Conservation (phyloP, 2,888 invertebrate species). For the Lepetodrilus schrolli region DNA sequence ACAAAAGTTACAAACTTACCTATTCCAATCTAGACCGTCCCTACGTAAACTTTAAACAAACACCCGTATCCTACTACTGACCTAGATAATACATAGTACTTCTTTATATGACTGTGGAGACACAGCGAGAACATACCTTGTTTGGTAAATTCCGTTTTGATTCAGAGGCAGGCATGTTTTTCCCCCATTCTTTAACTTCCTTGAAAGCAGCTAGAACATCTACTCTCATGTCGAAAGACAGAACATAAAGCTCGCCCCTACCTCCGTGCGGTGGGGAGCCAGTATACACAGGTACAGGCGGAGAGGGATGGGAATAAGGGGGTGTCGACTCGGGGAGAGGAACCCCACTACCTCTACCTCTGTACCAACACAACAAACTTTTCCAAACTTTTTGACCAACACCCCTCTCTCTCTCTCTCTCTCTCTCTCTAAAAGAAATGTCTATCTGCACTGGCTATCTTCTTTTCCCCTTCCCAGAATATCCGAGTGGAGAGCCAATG, state of each 20-base stretch:
- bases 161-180: constrained; percentile 24
- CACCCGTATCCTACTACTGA: too few relatives aligned
- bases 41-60: too few relatives aligned
- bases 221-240: constrained; percentile 26
- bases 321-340: not conserved
- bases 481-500: too few relatives aligned
- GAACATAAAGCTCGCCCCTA: constrained; percentile 8
- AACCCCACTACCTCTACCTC: not conserved
- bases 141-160: constrained; percentile 21
- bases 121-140: constrained; percentile 9
- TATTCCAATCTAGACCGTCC: too few relatives aligned
- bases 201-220: constrained; percentile 26
- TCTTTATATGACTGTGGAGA: too few relatives aligned
- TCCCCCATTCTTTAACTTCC: constrained; percentile 27
- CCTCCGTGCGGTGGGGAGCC: not conserved
- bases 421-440: constrained; percentile 4
- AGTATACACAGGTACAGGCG: not conserved
- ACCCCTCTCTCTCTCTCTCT: too few relatives aligned
- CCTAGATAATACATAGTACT: too few relatives aligned
- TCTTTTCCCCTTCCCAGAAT: not conserved
- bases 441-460: not conserved
- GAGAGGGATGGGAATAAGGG: not conserved
- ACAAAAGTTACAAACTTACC: too few relatives aligned
- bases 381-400: not conserved
- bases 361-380: not conserved